A percentile compares a stretch with the other conserved stretches of the same genome.
These are phyloP conservation scores for Acanthurus tractus DNA, from an alignment of 2,797 vertebrate species.

Conservation along the genomic window DNA sequence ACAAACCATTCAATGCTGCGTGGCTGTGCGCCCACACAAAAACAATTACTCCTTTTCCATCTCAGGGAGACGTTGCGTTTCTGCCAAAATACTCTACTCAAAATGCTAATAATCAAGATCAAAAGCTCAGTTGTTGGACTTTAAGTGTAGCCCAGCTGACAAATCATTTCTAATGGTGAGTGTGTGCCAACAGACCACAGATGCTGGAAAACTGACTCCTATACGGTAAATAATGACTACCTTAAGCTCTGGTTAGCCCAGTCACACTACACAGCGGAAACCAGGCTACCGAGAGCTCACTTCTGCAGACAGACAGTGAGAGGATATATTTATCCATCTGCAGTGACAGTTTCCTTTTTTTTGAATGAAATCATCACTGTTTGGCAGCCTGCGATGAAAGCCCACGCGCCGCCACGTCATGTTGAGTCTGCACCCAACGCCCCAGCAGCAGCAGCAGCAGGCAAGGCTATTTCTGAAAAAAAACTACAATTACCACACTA, in stretches of 20 bases:
- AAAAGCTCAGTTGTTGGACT: conserved; percentile 50
- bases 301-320: conserved; percentile 52
- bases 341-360: conserved; percentile 64
- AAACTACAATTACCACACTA: background rate
- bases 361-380: conserved; percentile 68
- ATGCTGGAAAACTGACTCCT: conserved; percentile 56
- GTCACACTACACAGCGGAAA: conserved; percentile 54
- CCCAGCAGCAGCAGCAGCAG: conserved; percentile 40
- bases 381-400: conserved; percentile 35
- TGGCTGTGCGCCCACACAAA: conserved; percentile 47
- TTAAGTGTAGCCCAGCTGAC: conserved; percentile 29
- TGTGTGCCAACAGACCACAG: conserved; percentile 45
- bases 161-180: conserved; percentile 35
- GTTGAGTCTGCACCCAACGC: conserved; percentile 38
- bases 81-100: conserved; percentile 39
- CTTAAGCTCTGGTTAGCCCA: conserved; percentile 35
- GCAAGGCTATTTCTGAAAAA: conserved; percentile 23
- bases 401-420: conserved; percentile 46
- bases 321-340: conserved; percentile 70
- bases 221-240: conserved; percentile 56
- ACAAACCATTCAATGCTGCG: conserved; percentile 39
- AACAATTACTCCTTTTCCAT: conserved; percentile 50
- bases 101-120: conserved; percentile 52
- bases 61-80: conserved; percentile 29
- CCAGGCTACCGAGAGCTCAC: conserved; percentile 23